These are phyloP conservation scores for Callithrix jacchus DNA, from an alignment of 2,113 vertebrate species.

Conservation along the genomic window DNA sequence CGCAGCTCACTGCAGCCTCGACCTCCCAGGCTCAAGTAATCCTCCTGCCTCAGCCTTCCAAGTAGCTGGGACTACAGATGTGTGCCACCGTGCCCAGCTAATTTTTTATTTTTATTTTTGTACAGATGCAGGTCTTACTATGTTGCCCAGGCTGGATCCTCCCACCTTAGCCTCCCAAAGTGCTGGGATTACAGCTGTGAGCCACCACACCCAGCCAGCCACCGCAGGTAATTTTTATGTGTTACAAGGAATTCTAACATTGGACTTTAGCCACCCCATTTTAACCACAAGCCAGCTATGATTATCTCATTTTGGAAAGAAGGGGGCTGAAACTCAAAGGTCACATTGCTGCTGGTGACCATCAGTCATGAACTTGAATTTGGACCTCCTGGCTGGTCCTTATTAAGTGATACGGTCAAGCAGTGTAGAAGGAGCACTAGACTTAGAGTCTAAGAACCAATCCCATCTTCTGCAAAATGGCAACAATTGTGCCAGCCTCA, in stretches of 20 bases:
- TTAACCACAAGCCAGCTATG: background rate
- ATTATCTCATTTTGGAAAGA: background rate
- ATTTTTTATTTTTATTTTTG: background rate
- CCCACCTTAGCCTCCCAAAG: background rate
- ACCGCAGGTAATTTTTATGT: too few relatives aligned
- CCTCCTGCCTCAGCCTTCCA: background rate
- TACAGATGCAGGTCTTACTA: background rate
- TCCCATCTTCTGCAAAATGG: background rate
- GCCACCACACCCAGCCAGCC: background rate
- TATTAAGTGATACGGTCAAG: fast-evolving
- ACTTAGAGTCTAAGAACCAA: background rate
- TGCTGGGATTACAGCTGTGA: background rate
- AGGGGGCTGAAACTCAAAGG: background rate
- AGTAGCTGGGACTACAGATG: background rate
- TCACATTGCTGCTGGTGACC: background rate
- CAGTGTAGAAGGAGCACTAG: background rate
- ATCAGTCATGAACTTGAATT: background rate
- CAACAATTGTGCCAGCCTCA: fast-evolving
- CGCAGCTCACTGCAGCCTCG: background rate
- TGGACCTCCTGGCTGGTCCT: background rate
- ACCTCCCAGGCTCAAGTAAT: background rate
- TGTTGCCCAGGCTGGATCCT: background rate
- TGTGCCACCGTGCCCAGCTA: background rate
- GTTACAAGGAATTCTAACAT: background rate
- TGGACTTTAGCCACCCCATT: background rate